These are phyloP conservation scores for Pectinophora gossypiella DNA, from an alignment of 1,140 invertebrate species.

Conservation along the genomic window DNA sequence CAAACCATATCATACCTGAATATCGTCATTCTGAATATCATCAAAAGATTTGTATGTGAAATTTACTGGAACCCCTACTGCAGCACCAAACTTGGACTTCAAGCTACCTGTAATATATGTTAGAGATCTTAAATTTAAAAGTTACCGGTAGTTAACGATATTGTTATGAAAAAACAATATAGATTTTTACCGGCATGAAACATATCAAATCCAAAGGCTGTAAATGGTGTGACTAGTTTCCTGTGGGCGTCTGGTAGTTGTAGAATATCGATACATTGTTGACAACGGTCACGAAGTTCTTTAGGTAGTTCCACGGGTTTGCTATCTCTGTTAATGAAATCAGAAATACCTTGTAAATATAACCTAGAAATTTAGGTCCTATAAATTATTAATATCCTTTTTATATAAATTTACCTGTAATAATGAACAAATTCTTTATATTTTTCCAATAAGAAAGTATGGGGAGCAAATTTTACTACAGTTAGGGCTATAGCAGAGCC, in stretches of 20 bases:
- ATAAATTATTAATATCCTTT: constrained; percentile 4
- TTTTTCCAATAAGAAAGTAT: constrained; percentile 52
- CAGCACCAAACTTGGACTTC: constrained; percentile 51
- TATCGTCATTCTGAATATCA: constrained; percentile 50
- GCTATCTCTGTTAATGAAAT: constrained; percentile 41
- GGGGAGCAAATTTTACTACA: constrained; percentile 41
- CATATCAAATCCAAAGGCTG: constrained; percentile 62
- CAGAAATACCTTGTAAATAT: not conserved
- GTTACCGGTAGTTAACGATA: not conserved
- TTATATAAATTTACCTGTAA: constrained; percentile 36
- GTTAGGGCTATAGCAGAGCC: constrained; percentile 41
- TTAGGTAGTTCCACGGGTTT: constrained; percentile 40
- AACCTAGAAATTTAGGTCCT: constrained; percentile 3
- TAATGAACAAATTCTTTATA: constrained; percentile 61
- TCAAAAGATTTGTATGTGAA: constrained; percentile 50
- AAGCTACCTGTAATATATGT: constrained; percentile 45
- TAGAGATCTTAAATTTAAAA: not conserved
- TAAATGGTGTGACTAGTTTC: constrained; percentile 57
- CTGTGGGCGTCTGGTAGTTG: constrained; percentile 38
- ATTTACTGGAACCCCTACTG: constrained; percentile 57
- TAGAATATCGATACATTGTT: constrained; percentile 52
- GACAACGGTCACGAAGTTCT: constrained; percentile 35
- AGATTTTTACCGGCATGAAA: constrained; percentile 57
- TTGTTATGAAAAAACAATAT: too few species aligned
- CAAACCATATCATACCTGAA: not conserved